Conservation (phyloP, 2,113 vertebrate species). For the Procavia capensis region DNA sequence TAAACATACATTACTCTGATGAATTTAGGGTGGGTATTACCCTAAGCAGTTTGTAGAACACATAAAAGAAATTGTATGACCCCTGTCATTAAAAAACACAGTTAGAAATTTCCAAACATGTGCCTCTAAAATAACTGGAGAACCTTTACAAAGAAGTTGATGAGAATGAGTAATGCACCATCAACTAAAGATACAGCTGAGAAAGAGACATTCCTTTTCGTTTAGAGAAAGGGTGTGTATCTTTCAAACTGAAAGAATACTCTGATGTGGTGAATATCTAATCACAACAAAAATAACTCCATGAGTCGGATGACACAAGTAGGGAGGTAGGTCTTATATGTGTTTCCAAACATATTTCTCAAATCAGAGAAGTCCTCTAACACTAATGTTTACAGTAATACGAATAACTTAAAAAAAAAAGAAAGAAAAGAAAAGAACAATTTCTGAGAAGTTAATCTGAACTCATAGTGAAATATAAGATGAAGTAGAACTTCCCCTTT, state of each 20-base stretch:
- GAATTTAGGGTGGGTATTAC: neutral
- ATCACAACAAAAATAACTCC: neutral
- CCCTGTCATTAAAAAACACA: neutral
- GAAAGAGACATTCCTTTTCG: neutral
- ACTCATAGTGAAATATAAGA: too few relatives aligned
- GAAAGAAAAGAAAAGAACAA: too few relatives aligned
- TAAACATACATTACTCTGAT: neutral
- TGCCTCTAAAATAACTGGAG: neutral
- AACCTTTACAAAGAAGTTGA: neutral
- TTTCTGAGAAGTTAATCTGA: too few relatives aligned
- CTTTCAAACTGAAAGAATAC: slow-evolving; percentile 9
- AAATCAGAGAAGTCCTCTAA: neutral
- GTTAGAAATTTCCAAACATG: neutral
- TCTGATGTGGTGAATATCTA: neutral
- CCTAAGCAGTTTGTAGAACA: neutral
- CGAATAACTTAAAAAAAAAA: too few relatives aligned
- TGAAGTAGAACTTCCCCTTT: too few relatives aligned
- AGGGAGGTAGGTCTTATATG: neutral
- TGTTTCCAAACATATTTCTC: neutral
- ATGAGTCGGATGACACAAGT: neutral
- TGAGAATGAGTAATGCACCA: neutral
- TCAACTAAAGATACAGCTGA: neutral
- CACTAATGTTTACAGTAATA: neutral
- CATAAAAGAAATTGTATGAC: neutral
- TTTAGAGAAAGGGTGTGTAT: neutral